Evolutionary conservation across 2,888 invertebrate genomes (phyloP), one percentile per base, ranked within the genome.

Genomic region (Aspidiotus rigidus): DNA sequence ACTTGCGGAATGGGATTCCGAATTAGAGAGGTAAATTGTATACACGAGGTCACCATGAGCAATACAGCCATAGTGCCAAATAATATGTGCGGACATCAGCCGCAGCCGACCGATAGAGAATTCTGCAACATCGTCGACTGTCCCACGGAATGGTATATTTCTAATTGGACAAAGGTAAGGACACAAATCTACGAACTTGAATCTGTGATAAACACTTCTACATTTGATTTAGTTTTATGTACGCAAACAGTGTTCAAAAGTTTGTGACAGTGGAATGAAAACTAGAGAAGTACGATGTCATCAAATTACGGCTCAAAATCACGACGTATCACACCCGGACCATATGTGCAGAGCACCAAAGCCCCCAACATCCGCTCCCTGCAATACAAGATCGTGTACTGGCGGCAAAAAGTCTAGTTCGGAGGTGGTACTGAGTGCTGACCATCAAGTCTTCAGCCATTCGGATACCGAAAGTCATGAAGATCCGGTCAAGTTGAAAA

Each of bases 41-140:
- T 92, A 74, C 90, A 90, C 75, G 88, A 88, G 79, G 90, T 93
- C 63, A 90, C 91, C 0, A 84, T 92, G 62, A 89, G 88, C 53
- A 94, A 93, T 77, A 90, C 93, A 0, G 88, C 96, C 72, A 87
- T 91, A 10, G 90, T 97, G n/a, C 93, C 95, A 0, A 91, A 90
- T 79, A 88, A 87, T 77, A 90, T 93, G 87, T 94, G 97, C 76
- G 92, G 92, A 0, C 28, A 28, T 28, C 90, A 90, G 76, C 93
- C 94, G 0, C 87, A 89, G 0, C 95, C 96, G 0, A 86, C 88
- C 0, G 91, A 93, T 77, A 82, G 92, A 0, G 92, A 92, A 78
- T 88, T 90, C 77, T 97, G 97, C 81, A 94, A 94, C 77, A 89
- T 92, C 0, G 83, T 92, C 70, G 93, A 95, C 79, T 97, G 97